phyloP scores from a whole-genome alignment of 2,888 invertebrate genomes.

The Cephonodes hylas region DNA sequence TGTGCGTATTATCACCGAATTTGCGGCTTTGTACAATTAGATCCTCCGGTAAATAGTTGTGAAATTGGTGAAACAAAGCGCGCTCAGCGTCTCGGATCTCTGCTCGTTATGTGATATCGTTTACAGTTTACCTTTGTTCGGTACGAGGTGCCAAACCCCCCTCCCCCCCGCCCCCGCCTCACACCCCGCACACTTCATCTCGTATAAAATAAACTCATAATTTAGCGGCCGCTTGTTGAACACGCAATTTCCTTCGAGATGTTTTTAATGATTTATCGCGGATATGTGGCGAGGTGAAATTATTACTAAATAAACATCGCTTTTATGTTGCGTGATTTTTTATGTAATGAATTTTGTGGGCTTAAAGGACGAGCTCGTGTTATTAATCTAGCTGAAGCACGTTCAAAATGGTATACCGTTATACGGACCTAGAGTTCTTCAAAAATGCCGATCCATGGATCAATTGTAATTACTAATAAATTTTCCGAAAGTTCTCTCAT shows the following conservation, averaged over 20 bases:
- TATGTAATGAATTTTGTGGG: no score
- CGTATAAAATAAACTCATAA: slow-evolving; percentile 11
- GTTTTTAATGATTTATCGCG: slow-evolving; percentile 6
- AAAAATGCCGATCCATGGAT: no score
- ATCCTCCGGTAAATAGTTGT: neutral
- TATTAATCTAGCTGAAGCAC: no score
- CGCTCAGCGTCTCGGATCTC: neutral
- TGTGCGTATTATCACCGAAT: neutral
- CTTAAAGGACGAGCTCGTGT: no score
- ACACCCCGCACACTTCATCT: neutral
- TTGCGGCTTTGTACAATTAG: neutral
- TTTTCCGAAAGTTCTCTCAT: neutral
- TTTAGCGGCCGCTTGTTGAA: slow-evolving; percentile 6
- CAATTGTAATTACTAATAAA: no score
- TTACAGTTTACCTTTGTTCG: slow-evolving; percentile 4
- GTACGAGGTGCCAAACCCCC: neutral
- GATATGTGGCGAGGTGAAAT: neutral
- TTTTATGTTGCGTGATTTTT: neutral
- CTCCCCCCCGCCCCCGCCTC: neutral
- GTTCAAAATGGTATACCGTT: no score
- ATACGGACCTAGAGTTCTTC: no score
- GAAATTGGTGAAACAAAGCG: neutral
- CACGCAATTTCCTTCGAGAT: slow-evolving; percentile 8
- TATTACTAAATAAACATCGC: neutral
- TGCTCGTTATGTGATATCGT: neutral